Evolutionary conservation across 2,113 vertebrate genomes (phyloP).

Genomic region (Suricata suricatta): DNA sequence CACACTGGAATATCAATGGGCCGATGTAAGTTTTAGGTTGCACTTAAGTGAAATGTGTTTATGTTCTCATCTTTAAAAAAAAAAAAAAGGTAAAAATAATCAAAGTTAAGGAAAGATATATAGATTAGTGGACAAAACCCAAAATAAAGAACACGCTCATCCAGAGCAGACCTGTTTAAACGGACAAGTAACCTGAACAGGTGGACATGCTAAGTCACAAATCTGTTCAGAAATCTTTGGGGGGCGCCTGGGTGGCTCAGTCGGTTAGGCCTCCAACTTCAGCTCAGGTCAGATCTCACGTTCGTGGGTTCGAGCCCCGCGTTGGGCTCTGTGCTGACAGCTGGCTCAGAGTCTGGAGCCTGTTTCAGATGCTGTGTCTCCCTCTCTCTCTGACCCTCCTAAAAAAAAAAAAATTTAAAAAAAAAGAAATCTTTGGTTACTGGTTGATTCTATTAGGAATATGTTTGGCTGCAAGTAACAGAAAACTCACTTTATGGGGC

Average conservation of each 20-base stretch:
- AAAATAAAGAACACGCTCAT: not conserved
- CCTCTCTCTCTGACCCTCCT: no score
- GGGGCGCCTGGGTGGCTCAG: no score
- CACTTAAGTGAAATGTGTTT: not conserved
- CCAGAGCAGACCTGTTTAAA: not conserved
- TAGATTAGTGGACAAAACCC: not conserved
- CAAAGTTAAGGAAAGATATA: constrained; percentile 6
- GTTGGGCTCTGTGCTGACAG: no score
- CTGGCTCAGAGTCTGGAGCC: no score
- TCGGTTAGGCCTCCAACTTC: no score
- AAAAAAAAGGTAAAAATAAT: not conserved
- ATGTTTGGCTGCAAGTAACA: not conserved
- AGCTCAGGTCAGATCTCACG: no score
- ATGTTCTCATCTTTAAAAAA: not conserved
- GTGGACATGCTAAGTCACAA: not conserved
- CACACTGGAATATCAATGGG: not conserved
- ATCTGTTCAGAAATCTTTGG: no score
- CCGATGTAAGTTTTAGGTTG: not conserved
- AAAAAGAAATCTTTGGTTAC: not conserved
- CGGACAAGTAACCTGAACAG: not conserved
- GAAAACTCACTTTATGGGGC: not conserved
- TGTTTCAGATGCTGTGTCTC: no score
- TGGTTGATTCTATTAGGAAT: constrained; percentile 19
- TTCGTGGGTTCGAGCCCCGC: no score
- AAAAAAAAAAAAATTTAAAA: no score